These are phyloP conservation scores for Notechis scutatus DNA, from an alignment of 2,113 vertebrate genomes.

Conservation along the genomic window DNA sequence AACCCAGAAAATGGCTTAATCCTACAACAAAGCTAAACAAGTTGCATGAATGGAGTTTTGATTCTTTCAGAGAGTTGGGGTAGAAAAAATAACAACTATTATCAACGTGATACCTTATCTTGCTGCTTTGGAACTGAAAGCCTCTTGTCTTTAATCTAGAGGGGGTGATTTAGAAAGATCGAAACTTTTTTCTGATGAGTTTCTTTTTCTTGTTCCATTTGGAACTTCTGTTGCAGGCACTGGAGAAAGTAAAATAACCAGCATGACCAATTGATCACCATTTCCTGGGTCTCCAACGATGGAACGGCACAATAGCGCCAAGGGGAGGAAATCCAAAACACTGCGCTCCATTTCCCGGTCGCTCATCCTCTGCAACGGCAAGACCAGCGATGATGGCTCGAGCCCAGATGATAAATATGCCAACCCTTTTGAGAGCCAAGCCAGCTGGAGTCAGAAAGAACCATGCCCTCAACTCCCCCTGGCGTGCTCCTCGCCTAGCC, in stretches of 20 bases:
- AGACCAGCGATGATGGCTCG: conserved; percentile 76
- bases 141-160: conserved; percentile 60
- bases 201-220: conserved; percentile 24
- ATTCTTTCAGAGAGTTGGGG: conserved; percentile 39
- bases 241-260: conserved; percentile 12
- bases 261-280: conserved; percentile 52
- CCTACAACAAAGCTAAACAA: not conserved
- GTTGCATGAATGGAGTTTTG: not conserved
- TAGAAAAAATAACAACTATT: conserved; percentile 47
- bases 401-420: conserved; percentile 75
- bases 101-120: conserved; percentile 63
- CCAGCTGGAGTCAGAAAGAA: conserved; percentile 52
- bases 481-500: conserved; percentile 43
- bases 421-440: conserved; percentile 48
- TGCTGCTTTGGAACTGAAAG: conserved; percentile 58
- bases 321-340: conserved; percentile 74
- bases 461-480: conserved; percentile 50
- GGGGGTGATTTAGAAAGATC: conserved; percentile 39
- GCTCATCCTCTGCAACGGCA: conserved; percentile 84
- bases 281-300: conserved; percentile 73
- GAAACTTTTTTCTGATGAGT: conserved; percentile 39
- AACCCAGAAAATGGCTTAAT: not conserved
- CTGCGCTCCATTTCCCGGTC: conserved; percentile 86
- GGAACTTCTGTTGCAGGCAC: conserved; percentile 48
- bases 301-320: conserved; percentile 72